phyloP scores from a whole-genome alignment of 2,113 vertebrate species.

The Myotis brandtii region DNA sequence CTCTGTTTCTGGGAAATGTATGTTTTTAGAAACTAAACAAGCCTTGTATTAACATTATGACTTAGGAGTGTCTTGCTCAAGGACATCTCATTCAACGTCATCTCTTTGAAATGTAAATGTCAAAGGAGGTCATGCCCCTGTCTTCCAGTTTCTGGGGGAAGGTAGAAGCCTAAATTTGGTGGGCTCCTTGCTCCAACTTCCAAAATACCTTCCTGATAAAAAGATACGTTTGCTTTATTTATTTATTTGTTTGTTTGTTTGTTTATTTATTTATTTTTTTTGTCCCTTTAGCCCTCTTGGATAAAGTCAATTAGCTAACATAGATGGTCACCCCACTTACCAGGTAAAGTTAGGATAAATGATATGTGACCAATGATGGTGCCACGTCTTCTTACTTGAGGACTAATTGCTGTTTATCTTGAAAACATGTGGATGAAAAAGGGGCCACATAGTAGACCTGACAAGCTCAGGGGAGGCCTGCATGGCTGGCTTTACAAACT shows the following conservation, averaged over 20 bases:
- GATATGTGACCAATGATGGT: not conserved
- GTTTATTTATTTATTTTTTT: not conserved
- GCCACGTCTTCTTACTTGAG: not conserved
- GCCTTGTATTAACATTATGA: not conserved
- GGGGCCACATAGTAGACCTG: not conserved
- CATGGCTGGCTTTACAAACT: not conserved
- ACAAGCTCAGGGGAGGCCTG: not conserved
- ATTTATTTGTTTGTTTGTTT: not conserved
- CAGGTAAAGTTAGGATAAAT: not conserved
- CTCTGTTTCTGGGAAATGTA: not conserved
- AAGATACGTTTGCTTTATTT: not conserved
- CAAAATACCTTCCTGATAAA: not conserved
- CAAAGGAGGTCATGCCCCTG: not conserved
- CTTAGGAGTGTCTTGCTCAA: not conserved
- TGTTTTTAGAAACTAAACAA: not conserved
- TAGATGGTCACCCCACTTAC: not conserved
- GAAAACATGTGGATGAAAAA: not conserved
- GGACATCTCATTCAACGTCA: not conserved
- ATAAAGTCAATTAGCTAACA: not conserved
- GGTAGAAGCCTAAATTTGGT: not conserved
- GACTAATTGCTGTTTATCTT: not conserved
- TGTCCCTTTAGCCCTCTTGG: too few species aligned
- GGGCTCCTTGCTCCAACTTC: not conserved
- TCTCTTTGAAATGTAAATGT: slow-evolving; percentile 9
- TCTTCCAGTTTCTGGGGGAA: not conserved